These are phyloP conservation scores for Hyposmocoma kahamanoa DNA, from an alignment of 1,140 invertebrate species.

Conservation along the genomic window DNA sequence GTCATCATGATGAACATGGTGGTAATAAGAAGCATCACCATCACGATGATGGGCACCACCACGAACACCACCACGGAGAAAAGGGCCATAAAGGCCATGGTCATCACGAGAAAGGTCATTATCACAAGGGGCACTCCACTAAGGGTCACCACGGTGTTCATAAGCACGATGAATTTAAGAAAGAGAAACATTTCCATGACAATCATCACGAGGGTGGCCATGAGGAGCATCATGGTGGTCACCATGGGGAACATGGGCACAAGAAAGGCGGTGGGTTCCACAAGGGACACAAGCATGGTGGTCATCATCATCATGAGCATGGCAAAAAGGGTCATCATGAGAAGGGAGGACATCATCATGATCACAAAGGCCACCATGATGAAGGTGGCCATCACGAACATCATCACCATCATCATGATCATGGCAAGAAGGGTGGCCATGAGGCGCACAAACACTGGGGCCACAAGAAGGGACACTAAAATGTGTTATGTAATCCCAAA, in stretches of 20 bases:
- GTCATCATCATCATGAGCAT: slow-evolving; percentile 78
- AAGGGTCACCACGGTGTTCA: slow-evolving; percentile 85
- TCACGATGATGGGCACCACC: slow-evolving; percentile 82
- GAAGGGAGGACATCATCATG: slow-evolving; percentile 75
- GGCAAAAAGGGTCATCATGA: slow-evolving; percentile 82
- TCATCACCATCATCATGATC: slow-evolving; percentile 76
- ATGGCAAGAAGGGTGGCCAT: slow-evolving; percentile 78
- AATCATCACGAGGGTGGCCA: slow-evolving; percentile 83
- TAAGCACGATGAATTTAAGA: slow-evolving; percentile 81
- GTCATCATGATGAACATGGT: slow-evolving; percentile 81
- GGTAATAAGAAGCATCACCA: slow-evolving; percentile 85
- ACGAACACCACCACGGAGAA: slow-evolving; percentile 81
- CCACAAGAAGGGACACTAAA: slow-evolving; percentile 73
- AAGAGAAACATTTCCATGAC: slow-evolving; percentile 79
- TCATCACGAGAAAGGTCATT: slow-evolving; percentile 75
- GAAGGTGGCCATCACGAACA: slow-evolving; percentile 75
- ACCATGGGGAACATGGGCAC: slow-evolving; percentile 78
- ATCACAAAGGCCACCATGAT: slow-evolving; percentile 65
- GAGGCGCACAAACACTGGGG: slow-evolving; percentile 72
- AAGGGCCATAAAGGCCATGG: slow-evolving; percentile 79
- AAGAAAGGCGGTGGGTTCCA: slow-evolving; percentile 81
- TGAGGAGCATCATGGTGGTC: slow-evolving; percentile 77
- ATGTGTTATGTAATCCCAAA: slow-evolving; percentile 11
- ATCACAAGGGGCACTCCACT: slow-evolving; percentile 85
- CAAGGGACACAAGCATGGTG: slow-evolving; percentile 78